phyloP scores from a whole-genome alignment of 2,888 invertebrate species.

The Ametastegia equiseti region DNA sequence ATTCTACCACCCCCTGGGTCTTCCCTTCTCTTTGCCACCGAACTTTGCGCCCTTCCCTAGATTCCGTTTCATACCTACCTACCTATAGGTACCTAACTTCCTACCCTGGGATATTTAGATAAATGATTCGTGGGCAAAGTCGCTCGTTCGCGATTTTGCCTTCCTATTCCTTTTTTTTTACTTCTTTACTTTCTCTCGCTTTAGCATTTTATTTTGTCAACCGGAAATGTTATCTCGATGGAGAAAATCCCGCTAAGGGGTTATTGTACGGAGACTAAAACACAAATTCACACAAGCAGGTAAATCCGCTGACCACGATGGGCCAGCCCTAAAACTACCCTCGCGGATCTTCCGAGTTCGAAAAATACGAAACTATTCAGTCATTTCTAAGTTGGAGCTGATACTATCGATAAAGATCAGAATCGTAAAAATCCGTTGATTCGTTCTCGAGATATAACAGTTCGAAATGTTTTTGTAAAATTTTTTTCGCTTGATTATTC shows the following conservation, averaged over 20 bases:
- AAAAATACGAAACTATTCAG: no score
- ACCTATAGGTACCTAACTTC: background rate
- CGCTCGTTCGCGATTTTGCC: background rate
- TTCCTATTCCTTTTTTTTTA: background rate
- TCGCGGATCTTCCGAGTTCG: no score
- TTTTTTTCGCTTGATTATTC: no score
- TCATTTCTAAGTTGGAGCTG: no score
- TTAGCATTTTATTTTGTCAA: no score
- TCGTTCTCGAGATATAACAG: no score
- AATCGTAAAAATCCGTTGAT: background rate
- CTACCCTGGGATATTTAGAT: constrained; percentile 32
- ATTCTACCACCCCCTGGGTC: background rate
- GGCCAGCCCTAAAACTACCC: no score
- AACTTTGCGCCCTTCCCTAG: background rate
- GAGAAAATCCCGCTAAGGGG: no score
- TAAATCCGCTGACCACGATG: no score
- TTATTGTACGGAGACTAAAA: no score
- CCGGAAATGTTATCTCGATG: background rate
- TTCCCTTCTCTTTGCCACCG: background rate
- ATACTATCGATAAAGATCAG: no score
- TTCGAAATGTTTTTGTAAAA: no score
- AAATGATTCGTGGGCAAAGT: constrained; percentile 47
- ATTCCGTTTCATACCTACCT: background rate
- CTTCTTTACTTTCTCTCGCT: background rate
- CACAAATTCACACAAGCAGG: background rate